Base-by-base conservation (phyloP, 1,140 invertebrate species). In the Lasioglossum albipes region DNA sequence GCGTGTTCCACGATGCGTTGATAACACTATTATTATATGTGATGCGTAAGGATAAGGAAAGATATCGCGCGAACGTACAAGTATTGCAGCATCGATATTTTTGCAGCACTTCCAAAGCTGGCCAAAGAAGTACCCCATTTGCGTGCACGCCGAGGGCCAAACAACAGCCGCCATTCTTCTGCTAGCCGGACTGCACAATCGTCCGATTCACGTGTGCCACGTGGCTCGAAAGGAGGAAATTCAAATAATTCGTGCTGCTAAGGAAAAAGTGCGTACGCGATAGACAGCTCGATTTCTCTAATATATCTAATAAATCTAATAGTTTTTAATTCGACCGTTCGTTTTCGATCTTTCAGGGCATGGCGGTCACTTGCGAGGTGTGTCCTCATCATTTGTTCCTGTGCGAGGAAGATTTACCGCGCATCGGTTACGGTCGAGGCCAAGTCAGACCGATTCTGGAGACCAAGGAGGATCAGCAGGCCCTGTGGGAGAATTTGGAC, bases 301-400 rank as follows among this genome's bases (percentile, higher is more conserved):
- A 27, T 27, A 27, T 27, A 27, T n/a, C 27, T 27, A 27, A 27
- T 27, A n/a, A 27, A 27, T 27, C 27, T 27, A 27, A 27, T 27
- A 1, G 0, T 27, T 27, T 27, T 27, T 27, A 27, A 36, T 36
- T 36, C 3, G 36, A 36, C 5, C 36, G 36, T 3, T 36, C 5
- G 36, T 36, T n/a, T n/a, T 36, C 36, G 36, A 36, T 12, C 1
- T 9, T n/a, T 45, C 66, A 41, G 41, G 10, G 98, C 36, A 92
- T 99, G 10, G 95, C 96, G 81, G 96, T 99, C 2, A 99, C 99
- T 0, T 99, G 99, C 93, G 99, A 99, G 93, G 99, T 99, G 3
- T 97, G 97, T 88, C 99, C 99, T 0, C 99, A 99, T 93, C 99
- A 99, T 94, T 93, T 99, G 49, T 99, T 99, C 92, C 94, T 99